A percentile compares a stretch with the other conserved stretches of the same genome.
Evolutionary conservation across 2,888 invertebrate genomes (phyloP).

Genomic region (Masnerella sp.): DNA sequence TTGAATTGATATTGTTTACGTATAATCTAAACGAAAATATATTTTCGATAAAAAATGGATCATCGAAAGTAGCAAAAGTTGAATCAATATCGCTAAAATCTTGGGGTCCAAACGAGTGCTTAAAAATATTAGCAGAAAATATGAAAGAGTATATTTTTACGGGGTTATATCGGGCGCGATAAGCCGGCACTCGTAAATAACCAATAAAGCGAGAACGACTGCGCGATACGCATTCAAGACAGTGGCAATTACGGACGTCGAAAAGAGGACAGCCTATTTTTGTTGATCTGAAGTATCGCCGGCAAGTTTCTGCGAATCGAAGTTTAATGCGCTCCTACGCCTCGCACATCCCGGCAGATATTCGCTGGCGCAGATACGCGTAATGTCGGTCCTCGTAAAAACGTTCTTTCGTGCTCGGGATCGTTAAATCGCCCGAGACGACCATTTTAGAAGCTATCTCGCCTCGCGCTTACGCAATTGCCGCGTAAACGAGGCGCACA

Average conservation of each 20-base stretch:
- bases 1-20: too few relatives aligned
- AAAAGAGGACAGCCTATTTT: conserved; percentile 32
- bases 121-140: too few relatives aligned
- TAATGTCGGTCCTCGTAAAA: conserved; percentile 63
- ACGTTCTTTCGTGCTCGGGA: conserved; percentile 49
- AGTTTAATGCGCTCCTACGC: conserved; percentile 42
- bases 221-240: conserved; percentile 38
- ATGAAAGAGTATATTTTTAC: too few relatives aligned
- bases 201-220: conserved; percentile 19
- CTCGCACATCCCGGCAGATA: conserved; percentile 37
- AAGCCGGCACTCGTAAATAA: conserved; percentile 36
- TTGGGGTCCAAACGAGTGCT: too few relatives aligned
- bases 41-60: too few relatives aligned
- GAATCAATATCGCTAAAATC: too few relatives aligned
- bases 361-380: conserved; percentile 54
- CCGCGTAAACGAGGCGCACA: conserved; percentile 60
- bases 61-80: too few relatives aligned
- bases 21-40: too few relatives aligned
- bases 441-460: conserved; percentile 63
- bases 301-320: conserved; percentile 38
- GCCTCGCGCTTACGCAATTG: conserved; percentile 58
- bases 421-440: conserved; percentile 68
- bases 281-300: conserved; percentile 33
- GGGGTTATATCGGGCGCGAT: conserved; percentile 20
- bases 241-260: conserved; percentile 28